Evolutionary conservation across 2,888 invertebrate species (phyloP).

Genomic region (Selenia dentaria): DNA sequence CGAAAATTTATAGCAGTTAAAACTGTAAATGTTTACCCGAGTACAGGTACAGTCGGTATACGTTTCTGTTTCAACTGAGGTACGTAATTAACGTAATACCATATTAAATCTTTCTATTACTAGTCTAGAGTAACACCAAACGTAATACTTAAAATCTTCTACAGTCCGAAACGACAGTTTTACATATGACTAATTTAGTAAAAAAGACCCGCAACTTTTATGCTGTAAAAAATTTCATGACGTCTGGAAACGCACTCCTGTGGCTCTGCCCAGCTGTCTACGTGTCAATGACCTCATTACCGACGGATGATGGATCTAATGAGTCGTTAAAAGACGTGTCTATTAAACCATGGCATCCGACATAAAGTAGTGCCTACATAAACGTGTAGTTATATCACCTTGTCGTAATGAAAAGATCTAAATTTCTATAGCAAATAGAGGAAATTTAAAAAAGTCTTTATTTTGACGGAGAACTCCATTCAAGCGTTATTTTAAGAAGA

Average conservation of each 20-base stretch:
- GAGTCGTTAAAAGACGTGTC: conserved; percentile 66
- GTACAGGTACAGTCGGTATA: no score
- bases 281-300: conserved; percentile 73
- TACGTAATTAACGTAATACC: no score
- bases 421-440: neutral
- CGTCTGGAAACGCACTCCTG: neutral
- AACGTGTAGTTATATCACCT: neutral
- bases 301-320: conserved; percentile 69
- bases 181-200: no score
- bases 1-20: no score
- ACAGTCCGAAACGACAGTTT: no score
- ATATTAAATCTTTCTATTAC: no score
- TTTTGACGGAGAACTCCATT: conserved; percentile 4
- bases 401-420: conserved; percentile 5
- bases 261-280: conserved; percentile 42
- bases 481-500: conserved; percentile 37
- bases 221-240: no score
- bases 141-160: no score
- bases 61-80: no score
- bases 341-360: conserved; percentile 57
- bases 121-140: no score
- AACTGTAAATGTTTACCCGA: no score
- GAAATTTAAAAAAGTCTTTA: neutral
- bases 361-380: conserved; percentile 48
- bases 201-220: no score